Evolutionary conservation across 2,113 vertebrate species (phyloP).

Genomic region (Corythaeola cristata): DNA sequence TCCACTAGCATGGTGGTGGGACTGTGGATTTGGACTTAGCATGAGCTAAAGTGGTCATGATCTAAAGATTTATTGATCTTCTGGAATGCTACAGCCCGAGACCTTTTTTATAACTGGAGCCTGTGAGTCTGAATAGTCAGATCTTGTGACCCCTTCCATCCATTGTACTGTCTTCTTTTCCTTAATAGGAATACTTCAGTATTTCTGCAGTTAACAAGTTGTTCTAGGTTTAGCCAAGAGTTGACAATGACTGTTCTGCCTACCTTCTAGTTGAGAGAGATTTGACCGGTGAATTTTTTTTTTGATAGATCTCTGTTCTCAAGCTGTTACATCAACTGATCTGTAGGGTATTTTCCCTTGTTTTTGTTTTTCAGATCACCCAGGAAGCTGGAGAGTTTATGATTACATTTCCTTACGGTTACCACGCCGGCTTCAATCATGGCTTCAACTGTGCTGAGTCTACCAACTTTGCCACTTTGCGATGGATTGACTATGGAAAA

Average conservation of each 20-base stretch:
- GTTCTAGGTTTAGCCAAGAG: not conserved
- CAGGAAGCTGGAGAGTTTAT: conserved; percentile 98
- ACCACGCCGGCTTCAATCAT: conserved; percentile 97
- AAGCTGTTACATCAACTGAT: not conserved
- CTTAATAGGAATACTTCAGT: not conserved
- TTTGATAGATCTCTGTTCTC: not conserved
- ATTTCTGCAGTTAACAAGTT: not conserved
- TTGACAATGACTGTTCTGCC: not conserved
- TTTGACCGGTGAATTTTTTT: not conserved
- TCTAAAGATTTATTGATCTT: not conserved
- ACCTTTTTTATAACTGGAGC: not conserved
- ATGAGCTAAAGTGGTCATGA: not conserved
- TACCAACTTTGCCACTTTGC: conserved; percentile 95
- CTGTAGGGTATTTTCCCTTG: not conserved
- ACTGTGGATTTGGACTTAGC: not conserved
- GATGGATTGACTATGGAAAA: conserved; percentile 97
- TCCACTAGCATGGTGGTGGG: not conserved
- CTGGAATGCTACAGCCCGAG: not conserved
- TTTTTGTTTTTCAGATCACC: conserved; percentile 81
- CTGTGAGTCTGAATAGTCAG: not conserved
- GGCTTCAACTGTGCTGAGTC: conserved; percentile 99
- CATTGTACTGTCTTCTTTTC: not conserved
- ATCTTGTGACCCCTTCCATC: not conserved
- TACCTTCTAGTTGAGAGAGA: accelerated
- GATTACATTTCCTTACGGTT: conserved; percentile 95